Base-by-base conservation (phyloP, 2,888 invertebrate species). In the Chymomyza fuscimana region DNA sequence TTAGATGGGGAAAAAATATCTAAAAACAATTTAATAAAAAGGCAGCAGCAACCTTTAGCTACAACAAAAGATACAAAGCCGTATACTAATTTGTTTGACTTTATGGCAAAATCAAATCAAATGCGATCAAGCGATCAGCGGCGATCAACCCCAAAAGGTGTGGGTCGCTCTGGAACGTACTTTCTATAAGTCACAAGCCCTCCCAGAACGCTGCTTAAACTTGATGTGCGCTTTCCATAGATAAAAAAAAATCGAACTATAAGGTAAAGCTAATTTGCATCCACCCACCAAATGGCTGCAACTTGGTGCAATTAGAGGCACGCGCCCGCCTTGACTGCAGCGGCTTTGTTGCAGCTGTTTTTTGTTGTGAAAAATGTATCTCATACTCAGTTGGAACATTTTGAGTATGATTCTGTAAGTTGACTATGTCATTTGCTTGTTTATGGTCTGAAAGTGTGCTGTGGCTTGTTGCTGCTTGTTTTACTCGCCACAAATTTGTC, bases 71-170 rank as follows among this genome's bases (percentile, higher is more conserved):
- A 12, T 50, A 32, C 65, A 56, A 66, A 65, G 67, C 74, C 72
- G 74, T 72, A 67, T 65, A 76, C 76, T 85, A 85, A 87, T 87
- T 85, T 85, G 82, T 76, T 79, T 85, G 65, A 82, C 72, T 75
- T 87, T 85, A 85, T 85, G 84, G 84, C 73, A 80, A 86, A 83
- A 81, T 76, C 74, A 76, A 80, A 80, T 84, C 80, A 74, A 84
- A 76, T 78, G 77, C 77, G 69, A 77, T 67, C 60, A 79, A 80
- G 29, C 73, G 78, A 72, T 71, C 77, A 77, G 76, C 74, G 46
- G 46, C 68, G 74, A 72, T 60, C 70, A 78, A 71, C 74, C 63
- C 61, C 73, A 63, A 32, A 15, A 19, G 72, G 74, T 77, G 86
- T 84, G 84, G 84, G 82, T 54, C 68, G 74, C 51, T 60, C 1